Percentiles rank a stretch among this genome's conserved stretches.
Evolutionary conservation across 2,113 vertebrate genomes (phyloP).

Genomic region (Anser cygnoides): DNA sequence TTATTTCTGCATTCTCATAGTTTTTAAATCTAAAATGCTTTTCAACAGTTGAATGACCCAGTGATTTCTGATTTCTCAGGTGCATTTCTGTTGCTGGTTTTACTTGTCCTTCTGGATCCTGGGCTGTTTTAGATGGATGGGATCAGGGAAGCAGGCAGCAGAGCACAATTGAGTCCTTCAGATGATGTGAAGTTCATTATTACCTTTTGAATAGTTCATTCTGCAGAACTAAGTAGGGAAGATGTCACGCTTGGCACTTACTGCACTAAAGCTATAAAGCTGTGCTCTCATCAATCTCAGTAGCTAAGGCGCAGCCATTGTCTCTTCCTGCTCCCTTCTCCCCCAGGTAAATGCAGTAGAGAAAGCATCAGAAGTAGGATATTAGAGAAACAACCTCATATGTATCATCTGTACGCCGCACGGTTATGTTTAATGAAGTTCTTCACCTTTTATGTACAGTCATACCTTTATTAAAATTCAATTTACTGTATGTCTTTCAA

Average conservation of each 20-base stretch:
- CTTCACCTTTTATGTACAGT: not conserved
- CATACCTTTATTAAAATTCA: conserved; percentile 6
- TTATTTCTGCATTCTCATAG: not conserved
- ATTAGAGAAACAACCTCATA: not conserved
- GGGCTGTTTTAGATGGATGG: not conserved
- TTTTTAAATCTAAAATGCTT: conserved; percentile 7
- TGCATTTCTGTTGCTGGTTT: conserved; percentile 5
- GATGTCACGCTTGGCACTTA: conserved; percentile 13
- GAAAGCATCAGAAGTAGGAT: not conserved
- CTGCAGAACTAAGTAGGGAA: not conserved
- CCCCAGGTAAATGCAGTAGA: not conserved
- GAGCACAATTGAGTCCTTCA: conserved; percentile 14
- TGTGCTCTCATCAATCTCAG: not conserved
- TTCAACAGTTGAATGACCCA: conserved; percentile 16
- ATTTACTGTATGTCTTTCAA: not conserved
- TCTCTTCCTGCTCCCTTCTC: not conserved
- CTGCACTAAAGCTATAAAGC: conserved; percentile 16
- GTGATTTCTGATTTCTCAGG: conserved; percentile 22
- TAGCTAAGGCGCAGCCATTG: not conserved
- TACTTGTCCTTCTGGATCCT: not conserved
- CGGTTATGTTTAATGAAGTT: conserved; percentile 11
- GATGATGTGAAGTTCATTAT: conserved; percentile 27
- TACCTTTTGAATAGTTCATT: conserved; percentile 37
- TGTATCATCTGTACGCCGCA: not conserved
- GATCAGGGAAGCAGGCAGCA: conserved; percentile 21